Evolutionary conservation across 2,797 vertebrate species (phyloP).

Genomic region (Margarornis squamiger): DNA sequence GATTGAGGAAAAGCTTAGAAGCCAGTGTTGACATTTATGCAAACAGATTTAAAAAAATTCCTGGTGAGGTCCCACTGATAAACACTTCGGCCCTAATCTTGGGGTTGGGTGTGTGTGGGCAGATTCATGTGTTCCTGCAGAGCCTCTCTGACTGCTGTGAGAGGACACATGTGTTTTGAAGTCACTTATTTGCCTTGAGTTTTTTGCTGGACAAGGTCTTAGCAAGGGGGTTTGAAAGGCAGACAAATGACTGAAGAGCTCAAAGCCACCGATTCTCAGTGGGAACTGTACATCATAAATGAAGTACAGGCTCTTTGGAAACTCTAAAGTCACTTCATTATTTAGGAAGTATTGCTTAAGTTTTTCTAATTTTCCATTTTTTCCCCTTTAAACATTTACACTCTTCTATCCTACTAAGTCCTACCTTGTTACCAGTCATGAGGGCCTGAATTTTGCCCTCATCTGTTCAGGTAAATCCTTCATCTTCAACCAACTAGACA

Average conservation of each 20-base stretch:
- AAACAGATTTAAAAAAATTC: not conserved
- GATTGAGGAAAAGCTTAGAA: not conserved
- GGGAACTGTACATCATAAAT: not conserved
- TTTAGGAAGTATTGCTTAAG: not conserved
- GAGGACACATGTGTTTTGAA: not conserved
- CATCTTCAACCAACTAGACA: not conserved
- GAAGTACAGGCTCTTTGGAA: not conserved
- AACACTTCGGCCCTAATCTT: not conserved
- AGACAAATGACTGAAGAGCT: not conserved
- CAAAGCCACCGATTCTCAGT: not conserved
- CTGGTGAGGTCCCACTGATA: not conserved
- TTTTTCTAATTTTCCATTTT: not conserved
- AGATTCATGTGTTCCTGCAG: not conserved
- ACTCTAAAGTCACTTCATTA: not conserved
- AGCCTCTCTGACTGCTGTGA: not conserved
- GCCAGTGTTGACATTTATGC: not conserved
- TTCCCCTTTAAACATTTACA: fast-evolving
- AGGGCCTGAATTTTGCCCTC: not conserved
- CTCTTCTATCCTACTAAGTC: not conserved
- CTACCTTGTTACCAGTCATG: not conserved
- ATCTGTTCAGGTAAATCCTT: not conserved
- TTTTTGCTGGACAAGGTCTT: not conserved
- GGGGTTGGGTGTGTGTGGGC: not conserved
- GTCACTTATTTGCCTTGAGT: not conserved
- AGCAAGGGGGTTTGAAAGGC: not conserved